A percentile compares a stretch with the other conserved stretches of the same genome.
phyloP scores from a whole-genome alignment of 2,888 invertebrate species.

The Chrysolina haemoptera region DNA sequence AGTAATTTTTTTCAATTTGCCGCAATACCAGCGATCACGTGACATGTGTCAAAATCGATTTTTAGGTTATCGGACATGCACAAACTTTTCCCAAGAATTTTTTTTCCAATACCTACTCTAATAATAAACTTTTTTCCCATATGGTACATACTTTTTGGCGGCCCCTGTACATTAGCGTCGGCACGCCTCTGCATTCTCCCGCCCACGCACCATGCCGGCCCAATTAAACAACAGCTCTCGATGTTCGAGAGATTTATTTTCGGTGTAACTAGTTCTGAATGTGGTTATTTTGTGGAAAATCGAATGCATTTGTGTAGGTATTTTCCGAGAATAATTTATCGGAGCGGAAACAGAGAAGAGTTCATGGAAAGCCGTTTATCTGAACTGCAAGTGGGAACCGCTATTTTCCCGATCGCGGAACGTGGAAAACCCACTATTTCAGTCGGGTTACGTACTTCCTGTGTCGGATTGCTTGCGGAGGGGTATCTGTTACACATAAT shows the following conservation, averaged over 20 bases:
- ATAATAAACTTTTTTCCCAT: too few species aligned
- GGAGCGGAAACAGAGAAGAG: constrained; percentile 46
- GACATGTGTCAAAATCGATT: too few species aligned
- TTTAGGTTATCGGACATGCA: too few species aligned
- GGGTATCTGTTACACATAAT: too few species aligned
- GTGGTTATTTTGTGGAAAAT: constrained; percentile 42
- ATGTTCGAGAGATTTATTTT: constrained; percentile 36
- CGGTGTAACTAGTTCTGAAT: constrained; percentile 33
- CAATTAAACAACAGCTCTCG: constrained; percentile 23
- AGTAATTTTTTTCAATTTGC: too few species aligned
- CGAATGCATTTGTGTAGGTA: constrained; percentile 43
- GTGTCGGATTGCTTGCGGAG: neutral
- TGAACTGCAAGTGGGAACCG: constrained; percentile 49
- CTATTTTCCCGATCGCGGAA: constrained; percentile 52
- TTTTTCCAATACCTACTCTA: too few species aligned
- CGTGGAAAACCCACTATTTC: constrained; percentile 28
- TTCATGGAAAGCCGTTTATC: constrained; percentile 51
- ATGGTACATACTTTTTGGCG: too few species aligned
- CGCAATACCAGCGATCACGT: too few species aligned
- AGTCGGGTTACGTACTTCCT: neutral
- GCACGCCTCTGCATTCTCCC: neutral
- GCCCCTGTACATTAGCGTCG: neutral
- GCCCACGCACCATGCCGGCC: neutral
- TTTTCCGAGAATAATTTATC: constrained; percentile 48
- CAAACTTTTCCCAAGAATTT: too few species aligned